Percentiles rank a stretch among this genome's conserved stretches.
These are phyloP conservation scores for Chymomyza caudatula DNA, from an alignment of 2,888 invertebrate genomes.

Conservation along the genomic window DNA sequence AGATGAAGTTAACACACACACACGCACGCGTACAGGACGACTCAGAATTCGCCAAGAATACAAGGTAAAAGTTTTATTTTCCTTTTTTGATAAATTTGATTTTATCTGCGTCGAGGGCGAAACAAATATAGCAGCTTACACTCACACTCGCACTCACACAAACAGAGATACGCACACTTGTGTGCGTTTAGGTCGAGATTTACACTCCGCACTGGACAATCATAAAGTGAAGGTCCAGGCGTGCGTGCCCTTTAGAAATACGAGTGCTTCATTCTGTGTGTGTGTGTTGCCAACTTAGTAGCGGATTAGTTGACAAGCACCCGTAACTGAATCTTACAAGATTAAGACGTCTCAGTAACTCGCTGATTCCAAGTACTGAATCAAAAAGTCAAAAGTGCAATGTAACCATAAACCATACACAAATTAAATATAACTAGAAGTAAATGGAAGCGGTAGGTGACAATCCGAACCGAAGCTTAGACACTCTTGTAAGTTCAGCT, in stretches of 20 bases:
- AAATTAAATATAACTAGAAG: too few species aligned
- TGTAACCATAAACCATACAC: neutral
- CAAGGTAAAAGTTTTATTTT: conserved; percentile 34
- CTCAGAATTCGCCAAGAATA: neutral
- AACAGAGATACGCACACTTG: too few species aligned
- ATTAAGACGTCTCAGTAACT: neutral
- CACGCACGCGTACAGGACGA: neutral
- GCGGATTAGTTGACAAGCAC: neutral
- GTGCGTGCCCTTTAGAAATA: neutral
- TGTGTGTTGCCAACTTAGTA: neutral
- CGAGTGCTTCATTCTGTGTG: neutral
- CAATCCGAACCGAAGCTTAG: too few species aligned
- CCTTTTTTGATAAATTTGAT: conserved; percentile 52
- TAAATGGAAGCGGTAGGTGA: too few species aligned
- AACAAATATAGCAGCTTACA: conserved; percentile 34
- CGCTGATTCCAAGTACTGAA: neutral
- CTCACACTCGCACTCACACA: neutral
- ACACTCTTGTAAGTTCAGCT: too few species aligned
- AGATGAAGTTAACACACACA: conserved; percentile 11
- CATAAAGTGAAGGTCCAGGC: conserved; percentile 49
- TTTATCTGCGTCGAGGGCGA: conserved; percentile 60
- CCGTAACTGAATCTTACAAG: neutral
- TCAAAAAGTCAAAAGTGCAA: conserved; percentile 1
- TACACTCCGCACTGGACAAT: conserved; percentile 44
- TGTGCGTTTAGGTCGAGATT: conserved; percentile 13